phyloP scores from a whole-genome alignment of 2,113 vertebrate genomes.

The Megaleporinus macrocephalus region DNA sequence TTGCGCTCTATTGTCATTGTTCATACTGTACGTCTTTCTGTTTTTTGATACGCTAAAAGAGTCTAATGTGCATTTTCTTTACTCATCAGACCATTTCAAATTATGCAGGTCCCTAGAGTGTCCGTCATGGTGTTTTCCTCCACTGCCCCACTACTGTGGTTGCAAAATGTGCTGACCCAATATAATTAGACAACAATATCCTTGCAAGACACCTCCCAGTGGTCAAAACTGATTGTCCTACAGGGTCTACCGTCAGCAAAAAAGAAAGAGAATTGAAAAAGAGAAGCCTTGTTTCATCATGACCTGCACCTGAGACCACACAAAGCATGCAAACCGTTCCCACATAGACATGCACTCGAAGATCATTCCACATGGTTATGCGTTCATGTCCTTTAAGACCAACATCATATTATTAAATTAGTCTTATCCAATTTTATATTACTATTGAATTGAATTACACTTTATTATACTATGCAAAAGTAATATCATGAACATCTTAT shows the following conservation, averaged over 20 bases:
- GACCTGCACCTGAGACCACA: conserved; percentile 14
- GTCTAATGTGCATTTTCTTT: conserved; percentile 25
- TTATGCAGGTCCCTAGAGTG: conserved; percentile 30
- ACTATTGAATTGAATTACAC: too few relatives aligned
- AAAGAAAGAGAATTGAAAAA: conserved; percentile 17
- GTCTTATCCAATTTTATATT: too few relatives aligned
- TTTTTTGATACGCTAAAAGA: not conserved
- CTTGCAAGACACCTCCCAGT: conserved; percentile 34
- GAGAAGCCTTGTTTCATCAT: conserved; percentile 2
- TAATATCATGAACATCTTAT: too few relatives aligned
- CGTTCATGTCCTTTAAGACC: not conserved
- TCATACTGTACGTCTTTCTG: conserved; percentile 2
- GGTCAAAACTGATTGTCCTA: conserved; percentile 46
- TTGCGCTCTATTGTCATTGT: not conserved
- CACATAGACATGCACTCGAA: not conserved
- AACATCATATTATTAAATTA: not conserved
- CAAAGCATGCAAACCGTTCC: not conserved
- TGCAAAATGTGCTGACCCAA: conserved; percentile 47
- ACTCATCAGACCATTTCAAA: conserved; percentile 40
- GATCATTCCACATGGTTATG: not conserved
- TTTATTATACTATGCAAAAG: too few relatives aligned
- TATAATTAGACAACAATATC: conserved; percentile 50
- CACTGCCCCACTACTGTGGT: conserved; percentile 2
- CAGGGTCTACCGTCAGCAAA: conserved; percentile 47
- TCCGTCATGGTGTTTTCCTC: conserved; percentile 30